Base-by-base conservation (phyloP, 2,888 invertebrate species). In the Tenthredo scrophulariae region DNA sequence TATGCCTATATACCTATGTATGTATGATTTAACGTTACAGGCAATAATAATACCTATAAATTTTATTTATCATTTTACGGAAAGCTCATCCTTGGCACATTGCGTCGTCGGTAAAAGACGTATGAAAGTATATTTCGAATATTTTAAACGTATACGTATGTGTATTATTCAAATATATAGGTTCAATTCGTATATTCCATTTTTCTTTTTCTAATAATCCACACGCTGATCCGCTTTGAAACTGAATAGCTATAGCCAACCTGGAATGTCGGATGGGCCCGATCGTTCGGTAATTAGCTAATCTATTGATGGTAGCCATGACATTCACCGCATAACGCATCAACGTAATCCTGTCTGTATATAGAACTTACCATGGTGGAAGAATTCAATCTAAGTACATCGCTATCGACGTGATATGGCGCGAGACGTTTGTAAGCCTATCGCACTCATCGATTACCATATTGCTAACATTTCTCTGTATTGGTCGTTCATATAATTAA, bases 31-130 rank as follows among this genome's bases (percentile, higher is more conserved):
- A 74, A 33, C 67, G 67, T 26, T 54, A 62, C 3, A 62, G 26
- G 9, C 15, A 67, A 15, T 43, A 26, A 40, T 40, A n/a, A 74
- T 74, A 74, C 74, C 74, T 43, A 37, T 67, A 67, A 26, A 67
- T 18, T 26, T 33, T 67, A 54, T 67, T 62, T 58, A 62, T 62
- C n/a, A 80, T 80, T 80, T 62, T n/a, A 62, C 40, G 58, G 40
- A 62, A 80, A 37, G 80, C 80, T 80, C 80, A 80, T 80, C 40
- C 80, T 80, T 80, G 80, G 80, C 80, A 80, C 80, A 62, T 80
- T 37, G 80, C 80, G 62, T 77, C 43, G 50, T 37, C 58, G 62
- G 40, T 58, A 13, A 40, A 62, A 62, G 62, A 40, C 80, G 18
- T 62, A 62, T 22, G 62, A 80, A 80, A 54, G 26, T 80, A 80